Percentiles rank a stretch among this genome's conserved stretches.
Conservation (phyloP, 2,888 invertebrate genomes). For the Cynaeus angustus region DNA sequence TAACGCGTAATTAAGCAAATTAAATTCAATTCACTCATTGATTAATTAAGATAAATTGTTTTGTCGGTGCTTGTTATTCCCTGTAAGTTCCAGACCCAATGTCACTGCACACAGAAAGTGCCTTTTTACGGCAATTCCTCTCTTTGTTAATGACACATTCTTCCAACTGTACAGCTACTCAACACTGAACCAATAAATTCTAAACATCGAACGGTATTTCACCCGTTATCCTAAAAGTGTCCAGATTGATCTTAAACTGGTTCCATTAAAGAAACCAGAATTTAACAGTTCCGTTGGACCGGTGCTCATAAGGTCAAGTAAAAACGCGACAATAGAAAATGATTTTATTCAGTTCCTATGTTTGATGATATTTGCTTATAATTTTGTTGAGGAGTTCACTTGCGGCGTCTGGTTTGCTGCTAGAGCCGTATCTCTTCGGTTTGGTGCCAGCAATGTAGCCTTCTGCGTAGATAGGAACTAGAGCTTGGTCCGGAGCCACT, state of each 20-base stretch:
- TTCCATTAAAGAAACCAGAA: conserved; percentile 29
- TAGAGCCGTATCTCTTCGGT: conserved; percentile 51
- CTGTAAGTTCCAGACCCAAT: too few relatives aligned
- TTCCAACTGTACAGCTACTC: too few relatives aligned
- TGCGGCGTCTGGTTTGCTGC: conserved; percentile 54
- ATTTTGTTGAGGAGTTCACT: conserved; percentile 66
- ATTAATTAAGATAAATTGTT: too few relatives aligned
- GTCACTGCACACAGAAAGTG: too few relatives aligned
- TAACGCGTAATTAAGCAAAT: too few relatives aligned
- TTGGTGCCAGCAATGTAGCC: conserved; percentile 55
- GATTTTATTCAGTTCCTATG: conserved; percentile 69
- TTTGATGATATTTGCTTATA: conserved; percentile 68
- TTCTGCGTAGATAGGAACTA: conserved; percentile 67
- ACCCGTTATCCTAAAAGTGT: conserved; percentile 11
- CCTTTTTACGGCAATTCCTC: too few relatives aligned
- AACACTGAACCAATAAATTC: too few relatives aligned
- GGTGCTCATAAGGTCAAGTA: background rate
- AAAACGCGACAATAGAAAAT: conserved; percentile 10
- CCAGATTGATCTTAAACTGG: conserved; percentile 12
- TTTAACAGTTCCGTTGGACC: conserved; percentile 1
- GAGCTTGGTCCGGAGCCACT: conserved; percentile 73
- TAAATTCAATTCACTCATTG: too few relatives aligned
- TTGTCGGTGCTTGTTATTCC: too few relatives aligned
- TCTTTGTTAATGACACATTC: too few relatives aligned
- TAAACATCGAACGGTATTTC: conserved; percentile 9